phyloP scores from a whole-genome alignment of 2,113 vertebrate species.

The Myotis lucifugus region DNA sequence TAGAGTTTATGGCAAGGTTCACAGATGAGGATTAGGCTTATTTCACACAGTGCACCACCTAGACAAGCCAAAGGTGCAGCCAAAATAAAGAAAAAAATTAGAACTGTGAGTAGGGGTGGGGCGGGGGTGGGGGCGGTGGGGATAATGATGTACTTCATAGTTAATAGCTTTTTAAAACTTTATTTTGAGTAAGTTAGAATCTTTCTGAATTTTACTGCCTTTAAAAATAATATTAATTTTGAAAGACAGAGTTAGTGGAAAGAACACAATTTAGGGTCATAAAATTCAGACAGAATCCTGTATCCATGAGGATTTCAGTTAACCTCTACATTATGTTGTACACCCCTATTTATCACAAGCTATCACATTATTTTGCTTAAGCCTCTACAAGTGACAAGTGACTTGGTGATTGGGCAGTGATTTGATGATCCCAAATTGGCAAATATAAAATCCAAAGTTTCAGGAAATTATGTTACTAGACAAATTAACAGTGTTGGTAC shows the following conservation, averaged over 20 bases:
- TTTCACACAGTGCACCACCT: neutral
- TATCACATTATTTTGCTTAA: neutral
- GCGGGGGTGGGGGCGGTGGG: neutral
- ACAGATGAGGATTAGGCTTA: neutral
- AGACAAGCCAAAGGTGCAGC: neutral
- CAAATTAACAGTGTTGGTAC: neutral
- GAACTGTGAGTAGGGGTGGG: neutral
- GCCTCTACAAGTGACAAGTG: neutral
- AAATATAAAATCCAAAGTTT: neutral
- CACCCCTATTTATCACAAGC: neutral
- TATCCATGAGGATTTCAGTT: neutral
- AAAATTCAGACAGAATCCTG: neutral
- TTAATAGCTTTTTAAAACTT: neutral
- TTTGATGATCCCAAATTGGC: neutral
- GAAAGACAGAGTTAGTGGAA: neutral
- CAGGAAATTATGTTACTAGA: neutral
- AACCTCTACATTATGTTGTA: neutral
- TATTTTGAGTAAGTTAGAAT: neutral
- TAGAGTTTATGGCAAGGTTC: neutral
- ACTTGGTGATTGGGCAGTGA: too few species aligned
- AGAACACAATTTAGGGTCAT: neutral
- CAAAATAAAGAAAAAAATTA: neutral
- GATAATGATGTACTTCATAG: neutral
- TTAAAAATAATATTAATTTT: conserved; percentile 6
- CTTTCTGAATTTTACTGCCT: neutral